Evolutionary conservation across 2,113 vertebrate genomes (phyloP).

Genomic region (Quiscalus mexicanus): DNA sequence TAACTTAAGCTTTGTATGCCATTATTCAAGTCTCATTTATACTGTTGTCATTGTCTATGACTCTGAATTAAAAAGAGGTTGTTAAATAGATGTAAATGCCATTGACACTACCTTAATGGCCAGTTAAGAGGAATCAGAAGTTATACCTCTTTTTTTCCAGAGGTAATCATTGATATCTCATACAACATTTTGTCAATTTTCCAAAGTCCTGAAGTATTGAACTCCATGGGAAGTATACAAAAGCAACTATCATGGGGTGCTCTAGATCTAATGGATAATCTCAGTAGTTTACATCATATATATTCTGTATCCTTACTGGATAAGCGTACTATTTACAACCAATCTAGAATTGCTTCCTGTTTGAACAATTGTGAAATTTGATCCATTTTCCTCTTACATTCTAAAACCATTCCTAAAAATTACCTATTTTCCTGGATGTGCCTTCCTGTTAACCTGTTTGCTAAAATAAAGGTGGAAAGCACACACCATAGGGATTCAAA

Average conservation of each 20-base stretch:
- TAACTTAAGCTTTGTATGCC: not conserved
- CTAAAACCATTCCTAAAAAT: not conserved
- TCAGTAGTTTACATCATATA: not conserved
- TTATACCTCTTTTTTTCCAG: not conserved
- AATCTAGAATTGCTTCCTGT: not conserved
- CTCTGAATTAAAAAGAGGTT: not conserved
- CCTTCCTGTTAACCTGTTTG: slow-evolving; percentile 8
- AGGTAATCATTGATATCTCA: not conserved
- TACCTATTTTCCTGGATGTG: not conserved
- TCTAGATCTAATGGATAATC: not conserved
- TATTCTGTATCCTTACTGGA: not conserved
- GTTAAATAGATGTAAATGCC: not conserved
- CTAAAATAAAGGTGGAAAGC: not conserved
- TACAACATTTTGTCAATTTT: not conserved
- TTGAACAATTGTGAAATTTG: not conserved
- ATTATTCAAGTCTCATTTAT: not conserved
- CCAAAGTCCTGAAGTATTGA: not conserved
- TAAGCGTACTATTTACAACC: not conserved
- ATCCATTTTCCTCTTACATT: not conserved
- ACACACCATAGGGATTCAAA: not conserved
- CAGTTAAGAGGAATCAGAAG: not conserved
- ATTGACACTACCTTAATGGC: not conserved
- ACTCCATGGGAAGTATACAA: not conserved
- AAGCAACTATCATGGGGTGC: not conserved
- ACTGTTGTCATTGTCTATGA: not conserved